Percentiles rank a stretch among this genome's conserved stretches.
Conservation (phyloP, 2,888 invertebrate species). For the Anorthoa munda region DNA sequence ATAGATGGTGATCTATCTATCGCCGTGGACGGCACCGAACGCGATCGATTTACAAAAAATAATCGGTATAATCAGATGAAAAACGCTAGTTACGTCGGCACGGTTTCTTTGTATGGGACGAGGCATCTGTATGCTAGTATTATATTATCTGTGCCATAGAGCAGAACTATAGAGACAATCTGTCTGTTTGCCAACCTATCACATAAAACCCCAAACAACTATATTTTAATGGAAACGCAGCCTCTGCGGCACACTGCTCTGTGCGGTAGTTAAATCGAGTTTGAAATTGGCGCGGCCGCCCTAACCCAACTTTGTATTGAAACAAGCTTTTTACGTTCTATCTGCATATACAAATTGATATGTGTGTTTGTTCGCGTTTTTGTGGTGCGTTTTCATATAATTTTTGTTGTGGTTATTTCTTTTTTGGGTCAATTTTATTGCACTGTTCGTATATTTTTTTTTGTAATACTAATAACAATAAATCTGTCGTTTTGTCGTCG, state of each 20-base stretch:
- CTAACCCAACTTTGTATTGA: constrained; percentile 60
- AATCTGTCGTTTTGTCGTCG: too few relatives aligned
- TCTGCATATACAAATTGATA: constrained; percentile 9
- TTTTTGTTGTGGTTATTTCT: not conserved
- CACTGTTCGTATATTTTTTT: too few relatives aligned
- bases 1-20: too few relatives aligned
- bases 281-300: constrained; percentile 73
- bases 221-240: constrained; percentile 43
- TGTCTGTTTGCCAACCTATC: constrained; percentile 24
- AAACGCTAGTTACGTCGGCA: too few relatives aligned
- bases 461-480: too few relatives aligned
- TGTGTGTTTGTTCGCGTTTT: constrained; percentile 15
- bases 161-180: constrained; percentile 12
- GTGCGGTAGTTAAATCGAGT: constrained; percentile 77
- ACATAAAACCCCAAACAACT: constrained; percentile 47
- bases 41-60: too few relatives aligned
- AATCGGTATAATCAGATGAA: too few relatives aligned
- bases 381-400: not conserved
- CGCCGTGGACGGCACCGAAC: too few relatives aligned
- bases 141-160: too few relatives aligned
- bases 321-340: constrained; percentile 53
- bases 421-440: not conserved
- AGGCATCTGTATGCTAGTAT: too few relatives aligned
- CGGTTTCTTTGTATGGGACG: too few relatives aligned
- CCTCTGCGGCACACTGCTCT: constrained; percentile 50